Conservation (phyloP, 2,888 invertebrate species). For the Drosophila helvetica region DNA sequence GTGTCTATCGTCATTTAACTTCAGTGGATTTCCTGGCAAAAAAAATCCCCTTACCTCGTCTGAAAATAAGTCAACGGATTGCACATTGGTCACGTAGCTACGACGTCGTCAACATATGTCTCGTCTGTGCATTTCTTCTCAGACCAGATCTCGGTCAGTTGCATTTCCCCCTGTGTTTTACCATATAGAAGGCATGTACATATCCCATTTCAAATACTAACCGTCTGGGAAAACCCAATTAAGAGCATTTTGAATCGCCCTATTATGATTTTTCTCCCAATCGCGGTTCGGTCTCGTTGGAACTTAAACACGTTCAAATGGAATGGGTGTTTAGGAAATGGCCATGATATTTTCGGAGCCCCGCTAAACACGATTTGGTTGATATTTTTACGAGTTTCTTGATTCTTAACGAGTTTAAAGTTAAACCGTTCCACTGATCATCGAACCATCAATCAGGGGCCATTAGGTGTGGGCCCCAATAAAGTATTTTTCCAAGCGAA, state of each 20-base stretch:
- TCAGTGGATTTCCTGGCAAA: conserved; percentile 74
- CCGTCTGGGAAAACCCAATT: too few species aligned
- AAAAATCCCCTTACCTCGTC: conserved; percentile 68
- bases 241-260: too few species aligned
- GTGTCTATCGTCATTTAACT: conserved; percentile 77
- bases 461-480: conserved; percentile 40
- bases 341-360: conserved; percentile 17
- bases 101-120: conserved; percentile 45
- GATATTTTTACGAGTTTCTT: conserved; percentile 43
- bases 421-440: conserved; percentile 48
- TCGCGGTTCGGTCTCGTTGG: too few species aligned
- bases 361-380: conserved; percentile 57
- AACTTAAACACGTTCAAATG: too few species aligned
- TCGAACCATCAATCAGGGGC: conserved; percentile 66
- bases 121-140: conserved; percentile 23
- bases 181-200: too few species aligned
- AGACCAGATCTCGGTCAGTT: not conserved
- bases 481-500: conserved; percentile 58
- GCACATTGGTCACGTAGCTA: conserved; percentile 75
- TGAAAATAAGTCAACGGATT: conserved; percentile 80
- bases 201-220: too few species aligned
- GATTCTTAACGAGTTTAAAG: conserved; percentile 73
- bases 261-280: too few species aligned
- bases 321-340: too few species aligned
- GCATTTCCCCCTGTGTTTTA: conserved; percentile 30